These are phyloP conservation scores for Panthera leo DNA, from an alignment of 2,113 vertebrate genomes.

Conservation along the genomic window DNA sequence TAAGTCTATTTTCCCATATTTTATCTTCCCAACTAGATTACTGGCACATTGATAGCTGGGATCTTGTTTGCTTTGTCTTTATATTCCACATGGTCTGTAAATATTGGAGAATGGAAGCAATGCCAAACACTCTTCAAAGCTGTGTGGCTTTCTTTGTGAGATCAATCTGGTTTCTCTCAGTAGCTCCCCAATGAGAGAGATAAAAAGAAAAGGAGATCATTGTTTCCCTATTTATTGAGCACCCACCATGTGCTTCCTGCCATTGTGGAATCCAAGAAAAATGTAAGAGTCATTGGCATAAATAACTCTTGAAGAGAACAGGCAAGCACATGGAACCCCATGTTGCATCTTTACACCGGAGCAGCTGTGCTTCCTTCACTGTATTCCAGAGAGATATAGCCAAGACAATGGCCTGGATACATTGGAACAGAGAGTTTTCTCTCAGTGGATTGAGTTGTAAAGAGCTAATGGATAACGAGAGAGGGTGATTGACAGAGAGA, in stretches of 20 bases:
- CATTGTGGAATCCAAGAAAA: slow-evolving; percentile 22
- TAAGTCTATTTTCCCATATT: background rate
- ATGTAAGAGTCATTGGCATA: background rate
- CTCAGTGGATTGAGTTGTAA: background rate
- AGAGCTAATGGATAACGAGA: background rate
- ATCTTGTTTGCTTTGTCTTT: background rate
- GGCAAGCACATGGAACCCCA: background rate
- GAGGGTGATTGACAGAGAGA: background rate
- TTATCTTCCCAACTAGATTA: background rate
- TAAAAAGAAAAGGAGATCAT: slow-evolving; percentile 35
- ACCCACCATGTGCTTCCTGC: background rate
- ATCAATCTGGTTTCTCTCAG: background rate
- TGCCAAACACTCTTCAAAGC: background rate
- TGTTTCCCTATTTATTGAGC: slow-evolving; percentile 31
- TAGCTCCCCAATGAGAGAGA: slow-evolving; percentile 25
- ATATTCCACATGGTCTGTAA: background rate
- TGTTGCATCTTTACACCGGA: background rate
- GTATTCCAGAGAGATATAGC: background rate
- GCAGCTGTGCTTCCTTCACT: background rate
- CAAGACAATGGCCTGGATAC: background rate
- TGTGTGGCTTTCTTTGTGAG: slow-evolving; percentile 34
- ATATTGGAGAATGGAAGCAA: background rate
- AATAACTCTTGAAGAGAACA: slow-evolving; percentile 45
- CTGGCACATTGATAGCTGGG: background rate
- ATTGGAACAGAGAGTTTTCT: background rate